phyloP scores from a whole-genome alignment of 2,888 invertebrate genomes.

The Acanthosepion esculentum region DNA sequence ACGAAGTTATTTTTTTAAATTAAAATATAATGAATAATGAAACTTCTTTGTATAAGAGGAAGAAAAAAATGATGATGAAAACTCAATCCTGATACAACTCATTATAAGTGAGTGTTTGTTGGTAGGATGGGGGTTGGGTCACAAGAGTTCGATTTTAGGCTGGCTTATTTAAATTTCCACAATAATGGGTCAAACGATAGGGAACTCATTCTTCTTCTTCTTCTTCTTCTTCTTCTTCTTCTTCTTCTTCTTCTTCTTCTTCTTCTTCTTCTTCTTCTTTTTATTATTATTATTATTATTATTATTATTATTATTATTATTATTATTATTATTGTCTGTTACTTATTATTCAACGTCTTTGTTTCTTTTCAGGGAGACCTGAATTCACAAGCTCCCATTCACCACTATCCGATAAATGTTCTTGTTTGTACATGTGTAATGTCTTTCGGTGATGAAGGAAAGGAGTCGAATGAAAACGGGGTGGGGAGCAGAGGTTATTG shows the following conservation, averaged over 20 bases:
- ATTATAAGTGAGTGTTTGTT: not conserved
- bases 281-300: not conserved
- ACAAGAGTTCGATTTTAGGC: not conserved
- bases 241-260: too few relatives aligned
- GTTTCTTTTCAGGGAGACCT: not conserved
- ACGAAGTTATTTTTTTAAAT: not conserved
- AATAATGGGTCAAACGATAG: not conserved
- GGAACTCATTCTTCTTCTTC: not conserved
- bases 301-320: slow-evolving; percentile 1
- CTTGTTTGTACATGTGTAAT: slow-evolving; percentile 16
- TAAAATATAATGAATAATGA: not conserved
- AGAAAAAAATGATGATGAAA: not conserved
- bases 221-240: not conserved
- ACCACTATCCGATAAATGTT: slow-evolving; percentile 33
- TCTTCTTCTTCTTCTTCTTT: too few relatives aligned
- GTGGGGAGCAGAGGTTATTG: not conserved
- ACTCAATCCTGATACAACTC: not conserved
- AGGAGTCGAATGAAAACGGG: not conserved
- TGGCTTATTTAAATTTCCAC: not conserved
- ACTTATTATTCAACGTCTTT: not conserved
- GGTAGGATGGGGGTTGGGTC: not conserved
- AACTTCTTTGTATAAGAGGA: not conserved
- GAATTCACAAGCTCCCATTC: not conserved
- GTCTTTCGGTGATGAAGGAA: not conserved
- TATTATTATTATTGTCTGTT: not conserved